These are phyloP conservation scores for Hirtodrosophila alboralis DNA, from an alignment of 2,888 invertebrate genomes.

Conservation along the genomic window DNA sequence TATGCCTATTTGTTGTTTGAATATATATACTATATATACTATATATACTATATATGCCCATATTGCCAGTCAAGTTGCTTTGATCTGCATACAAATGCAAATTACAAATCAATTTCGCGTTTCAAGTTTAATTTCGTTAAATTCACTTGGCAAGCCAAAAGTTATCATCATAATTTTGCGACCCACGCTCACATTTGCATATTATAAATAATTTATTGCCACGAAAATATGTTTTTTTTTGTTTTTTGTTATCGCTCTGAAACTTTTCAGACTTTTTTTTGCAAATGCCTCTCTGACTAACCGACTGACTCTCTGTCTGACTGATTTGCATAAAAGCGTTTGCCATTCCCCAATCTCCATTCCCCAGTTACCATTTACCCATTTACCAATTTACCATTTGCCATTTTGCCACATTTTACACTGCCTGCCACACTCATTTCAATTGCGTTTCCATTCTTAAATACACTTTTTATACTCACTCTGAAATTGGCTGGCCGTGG, in stretches of 20 bases:
- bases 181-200: conserved; percentile 72
- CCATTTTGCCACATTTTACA: conserved; percentile 20
- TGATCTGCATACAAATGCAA: conserved; percentile 67
- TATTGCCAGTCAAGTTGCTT: conserved; percentile 28
- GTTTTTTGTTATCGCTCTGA: conserved; percentile 31
- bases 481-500: conserved; percentile 90
- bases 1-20: no score
- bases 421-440: conserved; percentile 9
- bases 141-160: conserved; percentile 59
- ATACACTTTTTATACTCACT: conserved; percentile 85
- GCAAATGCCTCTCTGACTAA: conserved; percentile 11
- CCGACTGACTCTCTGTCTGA: conserved; percentile 19
- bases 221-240: conserved; percentile 69
- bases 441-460: conserved; percentile 24
- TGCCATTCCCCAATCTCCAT: conserved; percentile 13
- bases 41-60: neutral
- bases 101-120: conserved; percentile 78
- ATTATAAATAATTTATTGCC: conserved; percentile 80
- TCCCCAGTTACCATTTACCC: conserved; percentile 13
- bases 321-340: conserved; percentile 68
- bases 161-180: conserved; percentile 70
- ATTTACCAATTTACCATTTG: neutral
- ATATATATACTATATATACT: conserved; percentile 18
- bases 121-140: conserved; percentile 75
- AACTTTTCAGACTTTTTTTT: conserved; percentile 66